Conservation (phyloP, 92 coral and sea anemone genomes). For the Porites cylindrica region DNA sequence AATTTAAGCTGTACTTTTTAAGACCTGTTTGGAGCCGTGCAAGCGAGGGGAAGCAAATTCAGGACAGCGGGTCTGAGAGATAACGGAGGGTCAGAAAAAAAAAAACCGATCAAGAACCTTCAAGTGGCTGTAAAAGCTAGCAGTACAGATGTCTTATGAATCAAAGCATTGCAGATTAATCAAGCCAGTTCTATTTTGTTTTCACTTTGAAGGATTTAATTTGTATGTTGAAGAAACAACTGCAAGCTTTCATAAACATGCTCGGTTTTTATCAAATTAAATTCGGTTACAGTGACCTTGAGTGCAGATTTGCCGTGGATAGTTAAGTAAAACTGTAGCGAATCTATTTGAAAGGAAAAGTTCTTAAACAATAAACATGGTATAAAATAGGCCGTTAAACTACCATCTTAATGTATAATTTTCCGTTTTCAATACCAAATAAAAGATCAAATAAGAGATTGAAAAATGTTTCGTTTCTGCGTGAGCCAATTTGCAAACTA, state of each 20-base stretch:
- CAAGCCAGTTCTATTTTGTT: not conserved
- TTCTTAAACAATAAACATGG: not conserved
- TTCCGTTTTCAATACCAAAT: not conserved
- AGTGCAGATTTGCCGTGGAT: conserved; percentile 2
- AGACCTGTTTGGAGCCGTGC: too few species aligned
- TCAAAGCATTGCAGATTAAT: not conserved
- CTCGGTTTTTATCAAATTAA: not conserved
- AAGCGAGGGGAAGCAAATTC: not conserved
- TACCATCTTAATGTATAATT: not conserved
- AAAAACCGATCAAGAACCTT: not conserved
- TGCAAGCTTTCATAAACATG: not conserved
- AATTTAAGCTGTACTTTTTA: too few species aligned
- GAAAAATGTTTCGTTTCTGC: too few species aligned
- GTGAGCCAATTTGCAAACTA: not conserved
- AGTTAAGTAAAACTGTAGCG: not conserved
- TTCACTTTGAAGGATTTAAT: not conserved
- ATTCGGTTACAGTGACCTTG: conserved; percentile 10
- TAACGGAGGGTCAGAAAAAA: not conserved
- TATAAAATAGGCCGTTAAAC: not conserved
- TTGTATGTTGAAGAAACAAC: not conserved
- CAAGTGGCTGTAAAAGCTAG: not conserved
- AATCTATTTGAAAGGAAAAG: not conserved
- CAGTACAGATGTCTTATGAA: not conserved
- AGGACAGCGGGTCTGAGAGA: not conserved
- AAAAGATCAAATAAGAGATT: not conserved